Base-by-base conservation (phyloP, 1,140 invertebrate genomes). In the Dolichoris vasculosae region DNA sequence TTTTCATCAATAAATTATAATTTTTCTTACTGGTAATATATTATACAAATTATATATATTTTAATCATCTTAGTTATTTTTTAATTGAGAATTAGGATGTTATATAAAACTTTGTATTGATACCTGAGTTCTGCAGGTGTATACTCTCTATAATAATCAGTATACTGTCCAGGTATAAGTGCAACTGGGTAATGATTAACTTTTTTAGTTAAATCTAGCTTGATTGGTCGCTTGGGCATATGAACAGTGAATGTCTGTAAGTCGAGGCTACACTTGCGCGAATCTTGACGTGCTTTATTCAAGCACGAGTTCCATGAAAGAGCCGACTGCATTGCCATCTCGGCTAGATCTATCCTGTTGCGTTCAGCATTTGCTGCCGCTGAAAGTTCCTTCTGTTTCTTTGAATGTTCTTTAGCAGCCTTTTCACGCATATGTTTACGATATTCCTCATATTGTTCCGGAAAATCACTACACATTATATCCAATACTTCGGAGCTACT, bases 401-500 rank as follows among this genome's bases (percentile, higher is more conserved):
- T 95, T 51, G 94, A 95, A 86, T 96, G 94, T 90, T 95, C 96
- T 88, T 95, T 95, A 30, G 96, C 95, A 88, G 97, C 96, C 89
- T 96, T 96, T 88, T 97, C 96, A 17, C 97, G 94, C 90, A 98
- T 95, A 89, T 97, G 95, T 88, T 96, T 95, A 48, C 97, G 95
- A 92, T 98, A 98, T 89, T 99, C 98, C 93, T 98, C 97, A 91
- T 98, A 99, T 91, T 99, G 99, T 75, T 97, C 96, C 38, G 97
- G 98, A 93, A 98, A 99, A 92, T 99, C 98, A 77, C 96, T 96
- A 87, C 96, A 96, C 97, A 99, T 98, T 51, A 99, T 96, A 90
- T 99, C 98, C 87, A 98, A 93, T 38, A 99, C 97, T 92, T 99
- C 98, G 46, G 97, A 96, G 88, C 97, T 97, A 87, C 96, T 96